phyloP scores from a whole-genome alignment of 2,113 vertebrate species.

The Neogale vison region DNA sequence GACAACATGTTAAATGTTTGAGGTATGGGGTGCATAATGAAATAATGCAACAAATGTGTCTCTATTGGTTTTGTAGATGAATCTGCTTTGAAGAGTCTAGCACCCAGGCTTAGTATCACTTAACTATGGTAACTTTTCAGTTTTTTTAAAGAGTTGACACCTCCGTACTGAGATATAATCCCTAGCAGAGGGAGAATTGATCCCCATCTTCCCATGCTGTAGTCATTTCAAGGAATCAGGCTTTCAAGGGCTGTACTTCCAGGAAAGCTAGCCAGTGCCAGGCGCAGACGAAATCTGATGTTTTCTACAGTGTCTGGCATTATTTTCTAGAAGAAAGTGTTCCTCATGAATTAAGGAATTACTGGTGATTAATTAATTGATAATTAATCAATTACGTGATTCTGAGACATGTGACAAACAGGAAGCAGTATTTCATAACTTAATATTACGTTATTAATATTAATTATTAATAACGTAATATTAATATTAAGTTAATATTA shows the following conservation, averaged over 20 bases:
- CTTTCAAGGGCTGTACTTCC: slow-evolving; percentile 2
- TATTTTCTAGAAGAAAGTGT: neutral
- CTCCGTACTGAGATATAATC: neutral
- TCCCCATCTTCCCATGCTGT: neutral
- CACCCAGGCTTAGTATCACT: slow-evolving; percentile 39
- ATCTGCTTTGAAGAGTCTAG: slow-evolving; percentile 68
- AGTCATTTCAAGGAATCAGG: neutral
- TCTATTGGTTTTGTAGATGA: slow-evolving; percentile 76
- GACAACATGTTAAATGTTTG: slow-evolving; percentile 73
- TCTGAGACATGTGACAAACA: neutral
- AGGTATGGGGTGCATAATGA: slow-evolving; percentile 47
- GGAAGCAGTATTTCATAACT: neutral
- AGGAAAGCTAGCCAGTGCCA: neutral
- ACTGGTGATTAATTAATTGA: too few species aligned
- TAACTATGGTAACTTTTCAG: neutral
- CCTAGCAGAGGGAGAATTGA: slow-evolving; percentile 60
- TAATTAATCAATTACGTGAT: too few species aligned
- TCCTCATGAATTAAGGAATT: neutral
- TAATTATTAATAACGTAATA: too few species aligned
- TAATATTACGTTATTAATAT: too few species aligned
- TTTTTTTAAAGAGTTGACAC: slow-evolving; percentile 23
- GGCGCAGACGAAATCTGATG: neutral
- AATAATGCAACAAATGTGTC: slow-evolving; percentile 70
- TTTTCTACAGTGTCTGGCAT: neutral
- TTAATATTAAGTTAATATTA: too few species aligned